A percentile compares a stretch with the other conserved stretches of the same genome.
These are phyloP conservation scores for Strongylocentrotus purpuratus DNA, from an alignment of 35 echinoderm and acorn worm species.

Conservation along the genomic window DNA sequence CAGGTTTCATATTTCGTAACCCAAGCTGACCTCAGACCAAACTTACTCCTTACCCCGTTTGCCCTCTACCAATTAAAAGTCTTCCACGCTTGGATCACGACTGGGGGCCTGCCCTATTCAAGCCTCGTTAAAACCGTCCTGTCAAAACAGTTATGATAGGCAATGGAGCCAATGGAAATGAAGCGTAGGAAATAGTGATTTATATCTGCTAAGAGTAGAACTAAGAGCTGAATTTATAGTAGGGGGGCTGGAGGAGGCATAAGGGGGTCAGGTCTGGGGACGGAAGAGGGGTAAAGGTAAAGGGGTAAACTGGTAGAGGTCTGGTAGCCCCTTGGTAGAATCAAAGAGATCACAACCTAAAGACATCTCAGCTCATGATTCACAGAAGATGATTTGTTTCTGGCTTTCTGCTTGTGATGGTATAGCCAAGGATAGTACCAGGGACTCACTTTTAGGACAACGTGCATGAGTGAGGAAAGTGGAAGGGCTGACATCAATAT, in stretches of 20 bases:
- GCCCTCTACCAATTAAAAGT: slow-evolving; percentile 10
- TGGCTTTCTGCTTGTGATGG: too few relatives aligned
- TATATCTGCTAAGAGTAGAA: background rate
- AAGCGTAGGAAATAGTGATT: background rate
- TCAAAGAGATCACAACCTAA: too few relatives aligned
- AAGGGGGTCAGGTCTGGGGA: background rate
- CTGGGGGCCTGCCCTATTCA: slow-evolving; percentile 6
- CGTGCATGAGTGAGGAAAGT: too few relatives aligned
- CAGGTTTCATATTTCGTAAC: background rate
- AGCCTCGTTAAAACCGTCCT: background rate
- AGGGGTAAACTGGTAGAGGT: too few relatives aligned
- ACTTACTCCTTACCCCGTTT: background rate
- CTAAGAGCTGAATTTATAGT: background rate
- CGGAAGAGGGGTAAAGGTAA: background rate
- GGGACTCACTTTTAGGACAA: too few relatives aligned
- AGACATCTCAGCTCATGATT: too few relatives aligned
- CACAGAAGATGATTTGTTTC: too few relatives aligned
- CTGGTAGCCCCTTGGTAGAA: too few relatives aligned
- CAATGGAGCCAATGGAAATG: slow-evolving; percentile 15
- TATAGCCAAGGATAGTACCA: too few relatives aligned
- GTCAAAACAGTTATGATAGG: slow-evolving; percentile 12
- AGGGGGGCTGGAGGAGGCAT: background rate
- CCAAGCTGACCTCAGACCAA: background rate
- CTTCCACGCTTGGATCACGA: slow-evolving; percentile 6
- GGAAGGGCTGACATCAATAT: background rate